A percentile compares a stretch with the other conserved stretches of the same genome.
Evolutionary conservation across 2,797 vertebrate species (phyloP).

Genomic region (Sphenodon punctatus): DNA sequence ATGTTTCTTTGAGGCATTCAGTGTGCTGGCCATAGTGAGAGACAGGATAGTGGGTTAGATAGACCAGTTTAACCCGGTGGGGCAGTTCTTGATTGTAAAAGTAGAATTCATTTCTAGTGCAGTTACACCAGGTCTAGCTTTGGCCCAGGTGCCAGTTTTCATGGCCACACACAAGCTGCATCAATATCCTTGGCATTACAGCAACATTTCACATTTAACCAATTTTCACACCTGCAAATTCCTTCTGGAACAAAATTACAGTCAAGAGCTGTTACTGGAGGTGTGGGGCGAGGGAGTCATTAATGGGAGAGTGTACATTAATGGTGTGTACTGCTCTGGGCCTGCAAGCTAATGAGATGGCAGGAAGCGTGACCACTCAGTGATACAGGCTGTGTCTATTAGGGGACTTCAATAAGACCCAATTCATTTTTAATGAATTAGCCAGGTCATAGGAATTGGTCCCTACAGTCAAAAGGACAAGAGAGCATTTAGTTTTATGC

Average conservation of each 20-base stretch:
- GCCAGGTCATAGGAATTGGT: neutral
- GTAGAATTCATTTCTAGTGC: neutral
- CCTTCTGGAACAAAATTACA: neutral
- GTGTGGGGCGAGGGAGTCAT: neutral
- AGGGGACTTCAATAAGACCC: neutral
- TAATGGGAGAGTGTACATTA: neutral
- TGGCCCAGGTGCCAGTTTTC: neutral
- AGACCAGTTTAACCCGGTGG: too few relatives aligned
- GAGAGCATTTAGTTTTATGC: constrained; percentile 13
- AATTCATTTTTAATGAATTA: constrained; percentile 28
- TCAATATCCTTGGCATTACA: neutral
- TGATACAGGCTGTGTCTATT: neutral
- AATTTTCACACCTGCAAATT: neutral
- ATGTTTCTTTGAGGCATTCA: too few relatives aligned
- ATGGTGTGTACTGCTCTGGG: neutral
- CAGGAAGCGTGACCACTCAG: neutral
- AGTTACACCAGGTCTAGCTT: neutral
- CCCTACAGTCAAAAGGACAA: neutral
- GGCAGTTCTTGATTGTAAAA: neutral
- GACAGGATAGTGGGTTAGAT: too few relatives aligned
- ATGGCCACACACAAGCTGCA: neutral
- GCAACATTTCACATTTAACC: neutral
- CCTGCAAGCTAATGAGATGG: neutral
- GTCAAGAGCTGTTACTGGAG: neutral
- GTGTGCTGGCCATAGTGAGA: too few relatives aligned